Conservation (phyloP, 2,113 vertebrate genomes). For the Bufo gargarizans region DNA sequence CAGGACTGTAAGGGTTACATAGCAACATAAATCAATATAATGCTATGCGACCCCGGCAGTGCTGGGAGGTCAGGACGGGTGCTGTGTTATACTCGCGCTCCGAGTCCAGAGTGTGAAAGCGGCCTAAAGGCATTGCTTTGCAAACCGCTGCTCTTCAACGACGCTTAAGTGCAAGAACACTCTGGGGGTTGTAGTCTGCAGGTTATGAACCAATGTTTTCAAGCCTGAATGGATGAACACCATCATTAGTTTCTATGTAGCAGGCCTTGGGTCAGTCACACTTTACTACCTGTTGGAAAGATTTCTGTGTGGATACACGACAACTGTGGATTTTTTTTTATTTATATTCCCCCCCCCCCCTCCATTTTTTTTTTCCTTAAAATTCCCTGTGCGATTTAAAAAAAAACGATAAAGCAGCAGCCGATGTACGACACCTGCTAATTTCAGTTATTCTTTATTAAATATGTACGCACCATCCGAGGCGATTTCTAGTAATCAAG, state of each 20-base stretch:
- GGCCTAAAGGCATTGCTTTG: background rate
- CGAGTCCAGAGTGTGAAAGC: too few relatives aligned
- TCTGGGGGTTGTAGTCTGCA: background rate
- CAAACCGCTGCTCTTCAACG: background rate
- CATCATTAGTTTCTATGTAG: background rate
- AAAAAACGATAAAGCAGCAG: background rate
- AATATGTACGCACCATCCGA: too few relatives aligned
- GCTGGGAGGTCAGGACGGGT: too few relatives aligned
- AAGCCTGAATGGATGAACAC: background rate
- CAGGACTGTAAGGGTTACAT: too few relatives aligned
- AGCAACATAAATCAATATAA: too few relatives aligned
- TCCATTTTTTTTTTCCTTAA: background rate
- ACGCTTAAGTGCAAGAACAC: background rate
- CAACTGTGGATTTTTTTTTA: background rate
- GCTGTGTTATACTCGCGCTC: too few relatives aligned
- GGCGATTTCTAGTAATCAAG: background rate
- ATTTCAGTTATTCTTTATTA: background rate
- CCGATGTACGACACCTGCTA: background rate
- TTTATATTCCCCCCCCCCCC: background rate
- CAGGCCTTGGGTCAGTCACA: background rate
- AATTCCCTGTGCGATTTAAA: background rate
- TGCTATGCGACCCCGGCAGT: too few relatives aligned
- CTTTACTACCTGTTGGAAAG: constrained; percentile 21
- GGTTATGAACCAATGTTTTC: background rate
- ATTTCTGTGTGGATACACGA: background rate